Base-by-base conservation (phyloP, 2,797 vertebrate genomes). In the Sebastes nivosus region DNA sequence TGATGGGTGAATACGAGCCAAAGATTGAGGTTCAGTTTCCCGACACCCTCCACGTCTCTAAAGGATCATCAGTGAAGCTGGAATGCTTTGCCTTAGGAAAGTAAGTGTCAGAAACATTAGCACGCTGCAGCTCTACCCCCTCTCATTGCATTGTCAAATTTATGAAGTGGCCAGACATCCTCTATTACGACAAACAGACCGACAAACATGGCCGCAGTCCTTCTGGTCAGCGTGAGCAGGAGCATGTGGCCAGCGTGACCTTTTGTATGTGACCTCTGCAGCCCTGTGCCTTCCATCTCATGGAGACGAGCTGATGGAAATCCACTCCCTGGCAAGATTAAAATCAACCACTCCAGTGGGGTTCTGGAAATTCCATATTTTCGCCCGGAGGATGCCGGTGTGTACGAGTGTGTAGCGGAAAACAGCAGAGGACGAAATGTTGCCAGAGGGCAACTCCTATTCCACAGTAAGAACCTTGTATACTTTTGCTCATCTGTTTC, bases 1-100 rank as follows among this genome's bases (percentile, higher is more conserved):
- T 97, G 87, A 99, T 99, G 98, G 98, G 97, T 38, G 98, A 99
- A 89, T 99, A 99, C 0, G 98, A 99, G 89, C 98, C 98, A 10
- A 98, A 98, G 95, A 98, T 99, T 75, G 97, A 99, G 94, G 97
- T 99, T 77, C 97, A 97, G 89, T 98, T 99, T 86, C 96, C 97
- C 36, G 97, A 98, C 91, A 96, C 75, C 0, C 95, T 97, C 64
- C 94, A 95, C 0, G 95, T 97, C 64, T 95, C 97, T 0, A 98
- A 97, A 94, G 98, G 98, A 93, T 95, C 96, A 11, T 98, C 96
- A 0, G 97, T 98, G 84, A 97, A 96, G 82, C 93, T 99, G 93
- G 98, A 98, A 87, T 99, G 97, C 92, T 99, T 99, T 82, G 97
- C 98, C 83, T 94, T 98, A 90, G 97, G 97, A 94, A 99, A 99